Conservation (phyloP, 2,797 vertebrate species). For the Neomorphus geoffroyi region DNA sequence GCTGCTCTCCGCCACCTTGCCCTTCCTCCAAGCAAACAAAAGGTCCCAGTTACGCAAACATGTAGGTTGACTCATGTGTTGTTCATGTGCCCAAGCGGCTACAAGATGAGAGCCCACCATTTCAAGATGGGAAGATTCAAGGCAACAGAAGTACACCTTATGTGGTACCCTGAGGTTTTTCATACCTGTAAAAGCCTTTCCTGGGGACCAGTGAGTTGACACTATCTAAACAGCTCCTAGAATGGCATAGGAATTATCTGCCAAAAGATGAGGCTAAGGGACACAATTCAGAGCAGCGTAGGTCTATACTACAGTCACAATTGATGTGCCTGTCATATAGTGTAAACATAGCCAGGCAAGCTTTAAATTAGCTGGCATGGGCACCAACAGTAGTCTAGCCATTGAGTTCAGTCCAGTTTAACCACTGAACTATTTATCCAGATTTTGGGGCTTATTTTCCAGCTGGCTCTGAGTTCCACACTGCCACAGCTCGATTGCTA, state of each 20-base stretch:
- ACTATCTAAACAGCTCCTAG: background rate
- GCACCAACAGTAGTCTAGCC: background rate
- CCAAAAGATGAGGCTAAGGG: background rate
- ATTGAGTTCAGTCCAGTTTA: background rate
- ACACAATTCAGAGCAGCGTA: background rate
- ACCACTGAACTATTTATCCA: background rate
- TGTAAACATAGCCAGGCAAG: background rate
- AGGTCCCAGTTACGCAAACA: constrained; percentile 8
- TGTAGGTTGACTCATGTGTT: background rate
- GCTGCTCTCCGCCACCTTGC: background rate
- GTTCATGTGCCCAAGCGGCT: background rate
- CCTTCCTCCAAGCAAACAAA: constrained; percentile 21
- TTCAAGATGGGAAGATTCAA: background rate
- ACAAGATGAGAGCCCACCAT: background rate
- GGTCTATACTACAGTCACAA: background rate
- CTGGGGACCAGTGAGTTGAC: background rate
- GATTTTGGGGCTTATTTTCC: constrained; percentile 11
- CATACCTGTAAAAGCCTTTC: background rate
- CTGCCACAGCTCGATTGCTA: background rate
- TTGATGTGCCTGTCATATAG: background rate
- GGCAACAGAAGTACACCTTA: accelerated
- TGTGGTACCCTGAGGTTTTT: background rate
- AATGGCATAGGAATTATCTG: background rate
- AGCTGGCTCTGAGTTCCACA: background rate
- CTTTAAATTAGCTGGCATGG: background rate